These are phyloP conservation scores for Nibea albiflora DNA, from an alignment of 2,113 vertebrate genomes.

Conservation along the genomic window DNA sequence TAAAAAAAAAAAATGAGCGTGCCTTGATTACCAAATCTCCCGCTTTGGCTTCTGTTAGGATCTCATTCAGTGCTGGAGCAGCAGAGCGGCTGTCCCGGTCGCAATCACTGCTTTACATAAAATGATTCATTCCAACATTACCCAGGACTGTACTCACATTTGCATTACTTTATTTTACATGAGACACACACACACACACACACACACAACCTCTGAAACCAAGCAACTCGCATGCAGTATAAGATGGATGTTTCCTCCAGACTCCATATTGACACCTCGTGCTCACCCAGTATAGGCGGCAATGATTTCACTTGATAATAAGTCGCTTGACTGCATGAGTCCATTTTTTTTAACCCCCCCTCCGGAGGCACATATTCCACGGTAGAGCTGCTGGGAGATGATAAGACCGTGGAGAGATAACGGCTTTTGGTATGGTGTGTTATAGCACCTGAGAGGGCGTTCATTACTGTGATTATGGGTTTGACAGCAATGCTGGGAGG, in stretches of 20 bases:
- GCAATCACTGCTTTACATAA: slow-evolving; percentile 25
- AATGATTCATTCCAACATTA: slow-evolving; percentile 43
- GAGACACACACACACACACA: slow-evolving; percentile 3
- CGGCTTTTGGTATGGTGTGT: slow-evolving; percentile 14
- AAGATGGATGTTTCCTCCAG: slow-evolving; percentile 17
- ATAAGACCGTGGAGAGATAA: slow-evolving; percentile 56
- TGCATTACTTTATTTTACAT: not conserved
- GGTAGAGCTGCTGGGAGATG: slow-evolving; percentile 53
- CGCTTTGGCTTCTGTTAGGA: slow-evolving; percentile 1
- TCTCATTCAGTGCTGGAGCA: slow-evolving; percentile 8
- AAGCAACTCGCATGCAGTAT: not conserved
- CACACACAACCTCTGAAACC: slow-evolving; percentile 16
- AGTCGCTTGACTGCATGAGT: slow-evolving; percentile 47
- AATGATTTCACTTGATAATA: slow-evolving; percentile 66
- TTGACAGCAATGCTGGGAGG: slow-evolving; percentile 49
- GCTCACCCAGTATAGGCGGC: slow-evolving; percentile 37
- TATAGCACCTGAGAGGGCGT: slow-evolving; percentile 52
- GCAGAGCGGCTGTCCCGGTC: not conserved
- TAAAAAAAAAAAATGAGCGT: not conserved
- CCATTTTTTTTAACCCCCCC: slow-evolving; percentile 27
- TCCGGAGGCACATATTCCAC: slow-evolving; percentile 59
- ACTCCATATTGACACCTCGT: slow-evolving; percentile 47
- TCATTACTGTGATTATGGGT: slow-evolving; percentile 53
- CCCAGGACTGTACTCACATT: not conserved
- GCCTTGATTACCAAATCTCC: slow-evolving; percentile 18